phyloP scores from a whole-genome alignment of 2,888 invertebrate genomes.

The Strigamia crassipes region DNA sequence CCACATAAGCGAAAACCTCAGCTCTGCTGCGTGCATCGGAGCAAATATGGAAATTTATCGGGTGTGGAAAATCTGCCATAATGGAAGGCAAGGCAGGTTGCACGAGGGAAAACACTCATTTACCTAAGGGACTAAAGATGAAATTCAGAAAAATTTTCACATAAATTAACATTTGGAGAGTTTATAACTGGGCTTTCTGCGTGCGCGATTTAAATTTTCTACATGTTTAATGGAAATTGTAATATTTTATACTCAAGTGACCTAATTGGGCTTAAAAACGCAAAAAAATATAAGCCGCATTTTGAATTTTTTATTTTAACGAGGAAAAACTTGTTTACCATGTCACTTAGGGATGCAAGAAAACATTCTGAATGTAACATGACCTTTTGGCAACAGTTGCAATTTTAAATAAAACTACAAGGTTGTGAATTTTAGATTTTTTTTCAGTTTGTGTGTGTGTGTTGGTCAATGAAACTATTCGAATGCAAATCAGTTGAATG shows the following conservation, averaged over 20 bases:
- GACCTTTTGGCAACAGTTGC: neutral
- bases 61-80: conserved; percentile 40
- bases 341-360: neutral
- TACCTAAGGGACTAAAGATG: conserved; percentile 24
- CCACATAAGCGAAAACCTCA: conserved; percentile 38
- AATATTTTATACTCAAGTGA: neutral
- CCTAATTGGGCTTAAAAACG: neutral
- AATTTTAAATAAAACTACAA: neutral
- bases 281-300: neutral
- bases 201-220: neutral
- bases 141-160: neutral
- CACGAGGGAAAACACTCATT: conserved; percentile 32
- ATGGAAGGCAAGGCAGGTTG: neutral
- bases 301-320: neutral
- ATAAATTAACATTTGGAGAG: neutral
- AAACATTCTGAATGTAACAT: conserved; percentile 12
- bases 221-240: neutral
- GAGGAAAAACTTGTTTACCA: neutral
- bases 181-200: neutral
- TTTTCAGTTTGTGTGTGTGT: neutral
- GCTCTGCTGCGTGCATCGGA: conserved; percentile 27
- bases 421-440: conserved; percentile 23
- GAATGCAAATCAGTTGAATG: conserved; percentile 40
- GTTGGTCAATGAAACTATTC: conserved; percentile 35
- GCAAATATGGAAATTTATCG: conserved; percentile 42